Conservation (phyloP, 2,113 vertebrate genomes). For the Donacobius atricapilla region DNA sequence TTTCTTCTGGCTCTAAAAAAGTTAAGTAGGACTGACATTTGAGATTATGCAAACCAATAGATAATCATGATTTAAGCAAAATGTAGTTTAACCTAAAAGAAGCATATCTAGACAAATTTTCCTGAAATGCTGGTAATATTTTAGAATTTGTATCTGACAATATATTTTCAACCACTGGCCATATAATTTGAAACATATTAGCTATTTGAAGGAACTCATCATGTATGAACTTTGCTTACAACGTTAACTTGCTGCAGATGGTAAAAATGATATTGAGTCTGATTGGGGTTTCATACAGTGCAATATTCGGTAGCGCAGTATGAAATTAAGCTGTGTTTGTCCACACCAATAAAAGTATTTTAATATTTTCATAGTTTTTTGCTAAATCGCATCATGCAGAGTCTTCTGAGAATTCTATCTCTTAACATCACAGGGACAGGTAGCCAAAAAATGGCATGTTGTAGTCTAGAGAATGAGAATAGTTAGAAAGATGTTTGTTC, state of each 20-base stretch:
- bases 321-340: not conserved
- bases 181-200: not conserved
- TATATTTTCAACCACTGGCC: not conserved
- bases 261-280: not conserved
- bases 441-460: not conserved
- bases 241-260: not conserved
- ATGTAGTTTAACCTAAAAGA: not conserved
- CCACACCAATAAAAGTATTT: not conserved
- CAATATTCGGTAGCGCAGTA: not conserved
- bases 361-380: not conserved
- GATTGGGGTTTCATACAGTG: not conserved
- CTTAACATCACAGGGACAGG: not conserved
- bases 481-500: not conserved
- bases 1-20: not conserved
- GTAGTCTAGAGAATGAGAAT: not conserved
- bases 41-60: not conserved
- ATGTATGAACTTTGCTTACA: not conserved
- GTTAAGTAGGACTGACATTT: not conserved
- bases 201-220: not conserved
- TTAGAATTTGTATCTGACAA: not conserved
- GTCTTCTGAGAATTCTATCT: not conserved
- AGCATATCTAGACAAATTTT: not conserved
- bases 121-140: not conserved
- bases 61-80: not conserved
- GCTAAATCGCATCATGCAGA: not conserved